Evolutionary conservation across 1,140 invertebrate genomes (phyloP), one percentile per base, ranked within the genome.

Genomic region (Micrasema longulum): DNA sequence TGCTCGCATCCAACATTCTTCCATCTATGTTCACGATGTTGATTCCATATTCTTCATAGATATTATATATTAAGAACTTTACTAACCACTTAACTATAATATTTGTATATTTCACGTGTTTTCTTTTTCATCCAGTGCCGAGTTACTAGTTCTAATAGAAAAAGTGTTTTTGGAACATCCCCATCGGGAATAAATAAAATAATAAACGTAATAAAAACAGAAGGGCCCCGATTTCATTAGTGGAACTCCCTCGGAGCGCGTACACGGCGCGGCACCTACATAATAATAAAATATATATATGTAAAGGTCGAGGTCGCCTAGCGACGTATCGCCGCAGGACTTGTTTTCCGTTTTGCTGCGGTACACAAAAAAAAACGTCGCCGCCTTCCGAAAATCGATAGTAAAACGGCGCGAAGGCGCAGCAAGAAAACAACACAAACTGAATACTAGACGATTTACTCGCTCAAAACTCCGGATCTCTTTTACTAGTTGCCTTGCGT

Each of bases 301-400:
- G 43, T 62, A 64, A 64, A 64, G 60, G 60, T 64, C 60, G 60
- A 64, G 60, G 60, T 64, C 60, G 60, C 18, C 60, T 14, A 38
- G 60, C 60, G 38, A 63, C 43, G 38, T 36, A 45, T 23, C 41
- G 60, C 60, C 41, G 22, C 60, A 48, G 26, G 60, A 60, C 55
- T 60, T 22, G 35, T 60, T 41, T 38, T 31, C 55, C 55, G 55
- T 60, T 35, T 60, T 60, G 36, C 55, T 14, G 35, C 63, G 16
- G 43, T 26, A 65, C n/a, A 1, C 7, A 63, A 63, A 65, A 48
- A 65, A 48, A 31, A 45, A 23, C 10, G 11, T n/a, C 23, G 14
- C 6, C 65, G 65, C 47, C 20, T n/a, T 12, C 4, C 48, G 65
- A 11, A 50, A 38, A 38, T 31, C 47, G 47, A 14, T 22, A 35